Evolutionary conservation across 2,888 invertebrate genomes (phyloP).

Genomic region (Cerastis rubricosa): DNA sequence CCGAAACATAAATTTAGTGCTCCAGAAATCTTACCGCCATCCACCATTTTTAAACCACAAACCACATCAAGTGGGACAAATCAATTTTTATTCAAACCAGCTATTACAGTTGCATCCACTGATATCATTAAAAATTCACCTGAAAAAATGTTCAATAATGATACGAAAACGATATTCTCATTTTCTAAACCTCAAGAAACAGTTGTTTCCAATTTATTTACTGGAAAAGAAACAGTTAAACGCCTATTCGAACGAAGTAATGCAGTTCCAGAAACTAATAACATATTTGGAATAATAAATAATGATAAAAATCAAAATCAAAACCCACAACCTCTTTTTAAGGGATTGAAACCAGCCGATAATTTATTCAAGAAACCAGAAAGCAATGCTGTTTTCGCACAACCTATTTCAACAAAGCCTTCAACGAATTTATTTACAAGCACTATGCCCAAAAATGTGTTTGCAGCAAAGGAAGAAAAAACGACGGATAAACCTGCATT

Average conservation of each 20-base stretch:
- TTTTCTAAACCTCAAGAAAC: slow-evolving; percentile 86
- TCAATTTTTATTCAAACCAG: slow-evolving; percentile 84
- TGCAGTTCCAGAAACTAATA: slow-evolving; percentile 50
- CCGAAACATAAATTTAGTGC: slow-evolving; percentile 68
- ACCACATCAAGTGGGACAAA: slow-evolving; percentile 61
- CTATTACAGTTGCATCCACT: slow-evolving; percentile 80
- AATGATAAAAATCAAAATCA: slow-evolving; percentile 65
- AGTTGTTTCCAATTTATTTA: slow-evolving; percentile 65
- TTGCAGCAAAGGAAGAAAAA: slow-evolving; percentile 47
- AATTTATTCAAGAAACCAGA: slow-evolving; percentile 64
- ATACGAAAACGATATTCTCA: slow-evolving; percentile 78
- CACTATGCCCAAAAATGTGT: slow-evolving; percentile 51
- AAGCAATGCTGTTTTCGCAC: slow-evolving; percentile 63
- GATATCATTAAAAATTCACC: slow-evolving; percentile 80
- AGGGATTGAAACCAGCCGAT: slow-evolving; percentile 56
- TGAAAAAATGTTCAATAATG: slow-evolving; percentile 75
- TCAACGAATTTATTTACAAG: slow-evolving; percentile 61
- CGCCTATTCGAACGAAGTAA: slow-evolving; percentile 60
- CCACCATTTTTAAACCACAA: slow-evolving; percentile 24
- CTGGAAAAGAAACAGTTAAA: slow-evolving; percentile 65
- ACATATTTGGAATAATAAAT: slow-evolving; percentile 67
- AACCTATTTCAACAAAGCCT: slow-evolving; percentile 56
- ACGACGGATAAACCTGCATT: slow-evolving; percentile 30
- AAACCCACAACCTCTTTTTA: slow-evolving; percentile 65
- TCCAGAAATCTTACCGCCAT: slow-evolving; percentile 46